Evolutionary conservation across 2,797 vertebrate species (phyloP), one percentile per base, ranked within the genome.

Genomic region (Uromys caudimaculatus): DNA sequence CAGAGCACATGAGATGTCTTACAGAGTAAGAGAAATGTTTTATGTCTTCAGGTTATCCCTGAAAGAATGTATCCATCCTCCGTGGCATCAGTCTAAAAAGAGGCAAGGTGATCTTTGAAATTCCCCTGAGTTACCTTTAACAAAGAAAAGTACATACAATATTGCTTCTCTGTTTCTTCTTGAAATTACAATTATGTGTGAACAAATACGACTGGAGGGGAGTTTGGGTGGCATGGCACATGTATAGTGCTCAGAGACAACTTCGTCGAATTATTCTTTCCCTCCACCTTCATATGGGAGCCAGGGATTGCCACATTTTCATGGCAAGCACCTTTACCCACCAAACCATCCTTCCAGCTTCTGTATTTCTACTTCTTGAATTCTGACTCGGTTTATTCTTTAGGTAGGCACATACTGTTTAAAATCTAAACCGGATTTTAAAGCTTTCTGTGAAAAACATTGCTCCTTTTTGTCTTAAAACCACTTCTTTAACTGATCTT

Each of bases 1-100:
- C 73, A 94, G 60, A 88, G 90, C 27, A 10, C 35, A 52, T 52
- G 79, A 93, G 82, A 60, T 64, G 12, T 90, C 35, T 52, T 73
- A 77, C 29, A 75, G 81, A 50, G 38, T 89, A 88, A 94, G 60
- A 93, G 21, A 94, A 62, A 78, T 47, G 41, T 38, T 71, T 93
- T 73, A 10, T 12, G 60, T 64, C 83, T 64, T 84, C 64, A 84
- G 38, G 47, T 56, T 50, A 44, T 50, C 58, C 5, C 4, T 8
- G 17, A 89, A 19, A 84, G 41, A 62, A 35, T 35, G 71, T 6
- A 38, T 24, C 76, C 32, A 85, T 38, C 52, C 32, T 83, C 56
- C 10, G 8, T 21, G 24, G 82, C 29, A 41, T 67, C 7, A 29
- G 3, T 78, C 52, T 95, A 71, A 27, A 91, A 75, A 67, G 21